These are phyloP conservation scores for Phanerotoma sp. DNA, from an alignment of 2,888 invertebrate species.

Conservation along the genomic window DNA sequence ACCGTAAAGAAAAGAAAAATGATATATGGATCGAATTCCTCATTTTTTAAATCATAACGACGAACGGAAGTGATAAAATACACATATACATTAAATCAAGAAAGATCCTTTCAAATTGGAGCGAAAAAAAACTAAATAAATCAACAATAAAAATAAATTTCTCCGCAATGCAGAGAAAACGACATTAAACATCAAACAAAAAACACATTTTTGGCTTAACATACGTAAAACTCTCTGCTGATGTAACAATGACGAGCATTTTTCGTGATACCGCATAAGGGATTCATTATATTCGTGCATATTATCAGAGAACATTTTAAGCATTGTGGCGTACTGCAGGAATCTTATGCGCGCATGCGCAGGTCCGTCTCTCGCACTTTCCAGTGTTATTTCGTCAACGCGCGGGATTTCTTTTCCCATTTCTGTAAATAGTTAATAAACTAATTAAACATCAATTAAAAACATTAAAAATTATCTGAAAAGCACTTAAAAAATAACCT, in stretches of 20 bases:
- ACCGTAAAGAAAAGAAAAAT: too few species aligned
- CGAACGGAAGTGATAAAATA: too few species aligned
- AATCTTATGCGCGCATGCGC: conserved; percentile 58
- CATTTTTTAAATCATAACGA: too few species aligned
- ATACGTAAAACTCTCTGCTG: conserved; percentile 63
- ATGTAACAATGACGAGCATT: conserved; percentile 61
- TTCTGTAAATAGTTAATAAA: conserved; percentile 41
- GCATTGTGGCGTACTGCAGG: conserved; percentile 59
- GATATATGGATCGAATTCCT: too few species aligned
- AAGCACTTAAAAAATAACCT: too few species aligned
- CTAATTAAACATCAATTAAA: not conserved
- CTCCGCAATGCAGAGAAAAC: not conserved
- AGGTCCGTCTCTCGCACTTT: conserved; percentile 42
- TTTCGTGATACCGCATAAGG: conserved; percentile 60
- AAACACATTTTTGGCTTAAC: conserved; percentile 34
- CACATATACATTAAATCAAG: too few species aligned
- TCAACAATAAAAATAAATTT: conserved; percentile 6
- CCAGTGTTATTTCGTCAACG: conserved; percentile 40
- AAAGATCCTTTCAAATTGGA: too few species aligned
- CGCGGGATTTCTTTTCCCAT: conserved; percentile 44
- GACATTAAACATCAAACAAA: not conserved
- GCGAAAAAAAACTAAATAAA: too few species aligned
- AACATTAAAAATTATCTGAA: too few species aligned
- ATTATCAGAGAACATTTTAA: conserved; percentile 58
- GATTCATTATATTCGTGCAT: conserved; percentile 61